phyloP scores from a whole-genome alignment of 2,888 invertebrate species.

The Melinaea menophilus region DNA sequence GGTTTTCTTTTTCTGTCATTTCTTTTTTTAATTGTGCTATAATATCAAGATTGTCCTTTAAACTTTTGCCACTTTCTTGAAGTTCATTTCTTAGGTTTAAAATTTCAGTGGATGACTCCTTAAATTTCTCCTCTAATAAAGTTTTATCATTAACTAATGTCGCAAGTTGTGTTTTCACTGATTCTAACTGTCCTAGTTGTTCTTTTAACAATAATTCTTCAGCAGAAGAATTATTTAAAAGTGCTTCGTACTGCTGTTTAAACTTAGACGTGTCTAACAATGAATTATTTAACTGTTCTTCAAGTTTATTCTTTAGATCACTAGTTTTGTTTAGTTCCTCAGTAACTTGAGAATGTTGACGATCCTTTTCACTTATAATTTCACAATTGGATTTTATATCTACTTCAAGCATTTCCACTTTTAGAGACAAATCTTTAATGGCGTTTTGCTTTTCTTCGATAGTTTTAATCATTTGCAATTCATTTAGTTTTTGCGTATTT shows the following conservation, averaged over 20 bases:
- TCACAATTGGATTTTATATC: conserved; percentile 70
- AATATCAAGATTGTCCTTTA: conserved; percentile 47
- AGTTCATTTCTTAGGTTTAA: conserved; percentile 50
- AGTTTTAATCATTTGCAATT: conserved; percentile 44
- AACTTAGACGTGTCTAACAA: conserved; percentile 55
- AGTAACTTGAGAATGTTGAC: conserved; percentile 61
- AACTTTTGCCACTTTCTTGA: conserved; percentile 44
- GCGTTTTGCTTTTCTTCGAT: conserved; percentile 61
- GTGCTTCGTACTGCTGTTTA: conserved; percentile 65
- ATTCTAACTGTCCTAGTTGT: conserved; percentile 58
- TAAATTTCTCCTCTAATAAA: conserved; percentile 51
- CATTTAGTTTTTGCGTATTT: conserved; percentile 52
- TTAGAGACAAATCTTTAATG: conserved; percentile 61
- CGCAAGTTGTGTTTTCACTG: conserved; percentile 55
- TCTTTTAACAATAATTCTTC: conserved; percentile 66
- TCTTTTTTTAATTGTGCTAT: conserved; percentile 48
- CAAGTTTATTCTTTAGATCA: conserved; percentile 66
- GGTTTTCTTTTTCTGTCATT: conserved; percentile 54
- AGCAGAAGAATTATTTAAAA: conserved; percentile 61
- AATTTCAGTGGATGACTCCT: conserved; percentile 48
- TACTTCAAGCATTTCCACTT: conserved; percentile 67
- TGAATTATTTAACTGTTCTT: conserved; percentile 66
- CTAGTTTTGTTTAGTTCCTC: conserved; percentile 59
- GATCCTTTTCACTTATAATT: conserved; percentile 68
- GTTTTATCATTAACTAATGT: conserved; percentile 57